Evolutionary conservation across 2,113 vertebrate species (phyloP), one percentile per base, ranked within the genome.

Genomic region (Cryptotis parvus): DNA sequence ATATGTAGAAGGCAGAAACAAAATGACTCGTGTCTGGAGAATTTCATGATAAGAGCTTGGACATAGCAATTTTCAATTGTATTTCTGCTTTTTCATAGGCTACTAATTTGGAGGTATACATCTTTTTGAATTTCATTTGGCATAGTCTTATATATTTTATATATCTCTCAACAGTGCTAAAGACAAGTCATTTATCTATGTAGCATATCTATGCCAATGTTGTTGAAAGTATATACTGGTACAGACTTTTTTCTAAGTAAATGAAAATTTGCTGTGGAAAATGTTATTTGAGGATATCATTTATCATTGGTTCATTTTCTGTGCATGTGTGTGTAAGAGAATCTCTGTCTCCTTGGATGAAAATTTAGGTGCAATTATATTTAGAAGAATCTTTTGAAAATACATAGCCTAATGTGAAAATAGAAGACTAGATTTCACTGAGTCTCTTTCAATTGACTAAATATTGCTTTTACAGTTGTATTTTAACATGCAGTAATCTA

Each of bases 391-490:
- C 95, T 97, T 77, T 92, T 63, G 81, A 86, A 93, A 85, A 84
- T 43, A 76, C 68, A 63, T 6, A 89, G 93, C 94, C 94, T 91
- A 94, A 55, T 95, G 92, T 96, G 83, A 91, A 97, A 96, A 96
- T 91, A 1, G 92, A 75, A 82, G 85, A 78, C 37, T 96, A 92
- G 63, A 33, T 95, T 94, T 95, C 94, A 89, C 86, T 35, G 65
- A 66, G 65, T 96, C 86, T 95, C 84, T 66, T 96, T 91, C 49
- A 27, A 74, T 68, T 35, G 68, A 79, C 58, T 41, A 39, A 52
- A 70, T n/a, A 52, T 70, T 88, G 55, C 70, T 80, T 95, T 93
- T 86, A 49, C 12, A 29, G 35, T 77, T 93, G 86, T 86, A 31
- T 93, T 89, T 90, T 79, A 18, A 88, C 93, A 85, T 69, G 93